Base-by-base conservation (phyloP, 2,888 invertebrate genomes). In the Tenthredo mesomela region DNA sequence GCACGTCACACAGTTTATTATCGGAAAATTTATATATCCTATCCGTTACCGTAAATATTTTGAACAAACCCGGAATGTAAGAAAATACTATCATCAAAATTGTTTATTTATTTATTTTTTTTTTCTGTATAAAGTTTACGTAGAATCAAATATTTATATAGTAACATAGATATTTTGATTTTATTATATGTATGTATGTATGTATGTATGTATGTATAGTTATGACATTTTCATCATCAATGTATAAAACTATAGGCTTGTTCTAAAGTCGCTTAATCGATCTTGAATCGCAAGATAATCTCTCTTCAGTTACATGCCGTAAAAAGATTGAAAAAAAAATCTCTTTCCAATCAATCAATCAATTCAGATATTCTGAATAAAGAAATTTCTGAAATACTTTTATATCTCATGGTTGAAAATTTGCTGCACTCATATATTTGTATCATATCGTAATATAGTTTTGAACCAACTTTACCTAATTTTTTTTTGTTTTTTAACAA, bases 21-120 rank as follows among this genome's bases (percentile, higher is more conserved):
- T 54, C 29, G 54, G 58, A n/a, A 33, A 58, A 78, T 78, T 54
- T 50, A 37, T 54, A 33, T 37, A 37, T 7, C 37, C 37, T 37
- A 37, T n/a, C 18, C 9, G 25, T 54, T 54, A 15, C 54, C 37
- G 50, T 37, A 43, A 40, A 25, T 54, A 47, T 29, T 78, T 78
- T 54, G n/a, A 78, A 54, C n/a, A 78, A 78, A 54, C 18, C 33
- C 25, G 78, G 78, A 54, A 78, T 78, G 78, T 78, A 78, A 54
- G 78, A 78, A 78, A 78, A 78, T 78, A 78, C 78, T 54, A 54
- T 15, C 25, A 37, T 78, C 50, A 54, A 54, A 47, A 70, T 37
- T 54, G 0, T 61, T 25, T 25, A 7, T 7, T 37, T 37, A 7
- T 37, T 37, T 37, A 0, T 6, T 37, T 29, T 29, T 29, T 29